Evolutionary conservation across 2,888 invertebrate species (phyloP).

Genomic region (Eutolmus rufibarbis): DNA sequence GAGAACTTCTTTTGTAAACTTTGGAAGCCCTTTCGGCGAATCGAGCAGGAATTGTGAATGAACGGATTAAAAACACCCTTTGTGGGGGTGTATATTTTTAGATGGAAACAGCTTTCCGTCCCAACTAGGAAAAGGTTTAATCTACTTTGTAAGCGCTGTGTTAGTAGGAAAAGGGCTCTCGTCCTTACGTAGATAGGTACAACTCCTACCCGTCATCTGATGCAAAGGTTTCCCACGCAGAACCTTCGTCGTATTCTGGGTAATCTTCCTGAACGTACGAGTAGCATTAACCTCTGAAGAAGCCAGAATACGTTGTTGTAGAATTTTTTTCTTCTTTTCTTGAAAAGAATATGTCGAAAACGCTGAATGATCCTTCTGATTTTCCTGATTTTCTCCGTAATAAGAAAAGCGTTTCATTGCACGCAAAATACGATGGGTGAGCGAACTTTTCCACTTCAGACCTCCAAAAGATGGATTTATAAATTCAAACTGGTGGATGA

Average conservation of each 20-base stretch:
- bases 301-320: not conserved
- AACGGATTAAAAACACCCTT: constrained; percentile 1
- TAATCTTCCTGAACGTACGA: not conserved
- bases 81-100: not conserved
- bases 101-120: not conserved
- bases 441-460: not conserved
- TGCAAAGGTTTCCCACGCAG: not conserved
- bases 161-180: not conserved
- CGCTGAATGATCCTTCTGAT: not conserved
- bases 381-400: not conserved
- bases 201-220: not conserved
- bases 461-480: not conserved
- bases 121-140: not conserved
- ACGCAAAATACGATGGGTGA: not conserved
- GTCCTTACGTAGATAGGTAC: not conserved
- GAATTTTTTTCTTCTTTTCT: not conserved
- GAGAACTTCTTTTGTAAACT: not conserved
- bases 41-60: not conserved
- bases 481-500: not conserved
- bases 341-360: not conserved
- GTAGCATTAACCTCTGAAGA: not conserved
- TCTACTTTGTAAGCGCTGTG: not conserved
- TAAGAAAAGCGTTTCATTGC: not conserved
- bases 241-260: not conserved
- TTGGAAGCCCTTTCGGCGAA: not conserved